These are phyloP conservation scores for Lepidurus packardi DNA, from an alignment of 1,140 invertebrate species.

Conservation along the genomic window DNA sequence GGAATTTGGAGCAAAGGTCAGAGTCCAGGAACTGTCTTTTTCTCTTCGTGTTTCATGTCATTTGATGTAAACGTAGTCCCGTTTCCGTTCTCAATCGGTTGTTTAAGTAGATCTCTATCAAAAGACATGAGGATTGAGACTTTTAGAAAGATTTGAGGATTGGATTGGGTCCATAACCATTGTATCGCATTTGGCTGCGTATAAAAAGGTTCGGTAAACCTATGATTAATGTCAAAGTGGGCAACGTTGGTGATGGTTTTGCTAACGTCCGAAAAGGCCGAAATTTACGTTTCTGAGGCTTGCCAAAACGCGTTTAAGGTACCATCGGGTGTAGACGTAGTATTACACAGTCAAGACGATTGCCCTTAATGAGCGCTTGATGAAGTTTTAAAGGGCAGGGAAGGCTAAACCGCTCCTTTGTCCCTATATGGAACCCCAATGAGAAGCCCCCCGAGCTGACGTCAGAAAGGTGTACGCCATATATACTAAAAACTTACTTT, in stretches of 20 bases:
- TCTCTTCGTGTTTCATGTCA: no score
- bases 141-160: no score
- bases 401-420: slow-evolving; percentile 3
- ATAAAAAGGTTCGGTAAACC: no score
- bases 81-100: no score
- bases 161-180: no score
- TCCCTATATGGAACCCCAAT: slow-evolving; percentile 18
- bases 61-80: no score
- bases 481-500: neutral
- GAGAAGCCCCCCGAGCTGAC: slow-evolving; percentile 17
- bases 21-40: no score
- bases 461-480: neutral
- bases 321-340: neutral
- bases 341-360: slow-evolving; percentile 15
- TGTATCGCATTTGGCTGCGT: no score
- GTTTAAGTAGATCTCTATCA: no score
- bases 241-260: neutral
- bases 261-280: neutral
- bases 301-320: neutral
- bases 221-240: neutral
- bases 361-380: slow-evolving; percentile 17
- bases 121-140: no score
- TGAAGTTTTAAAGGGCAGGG: slow-evolving; percentile 18
- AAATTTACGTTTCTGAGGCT: neutral
- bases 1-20: no score